phyloP scores from a whole-genome alignment of 2,888 invertebrate species.

The Drosophila greeni region DNA sequence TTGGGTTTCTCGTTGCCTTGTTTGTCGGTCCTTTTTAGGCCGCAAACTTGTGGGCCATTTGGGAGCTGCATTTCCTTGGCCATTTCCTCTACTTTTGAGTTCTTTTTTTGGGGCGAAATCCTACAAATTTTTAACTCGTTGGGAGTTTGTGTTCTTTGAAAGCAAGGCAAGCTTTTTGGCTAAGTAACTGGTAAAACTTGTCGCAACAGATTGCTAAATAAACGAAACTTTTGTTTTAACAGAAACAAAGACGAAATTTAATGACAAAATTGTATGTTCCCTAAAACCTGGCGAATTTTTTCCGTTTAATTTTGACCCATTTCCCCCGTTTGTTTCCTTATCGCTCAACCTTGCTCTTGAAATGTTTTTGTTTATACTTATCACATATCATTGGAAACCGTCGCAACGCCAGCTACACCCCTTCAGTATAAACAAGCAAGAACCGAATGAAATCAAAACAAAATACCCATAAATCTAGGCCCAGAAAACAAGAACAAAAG shows the following conservation, averaged over 20 bases:
- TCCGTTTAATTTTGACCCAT: not conserved
- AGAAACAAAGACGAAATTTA: not conserved
- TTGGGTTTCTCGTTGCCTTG: not conserved
- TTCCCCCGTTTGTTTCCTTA: slow-evolving; percentile 4
- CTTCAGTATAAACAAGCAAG: not conserved
- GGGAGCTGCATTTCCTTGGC: slow-evolving; percentile 16
- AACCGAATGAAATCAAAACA: slow-evolving; percentile 30
- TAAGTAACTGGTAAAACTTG: not conserved
- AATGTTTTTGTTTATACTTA: slow-evolving; percentile 12
- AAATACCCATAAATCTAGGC: slow-evolving; percentile 30
- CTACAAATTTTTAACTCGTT: slow-evolving; percentile 17
- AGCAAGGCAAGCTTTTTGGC: not conserved
- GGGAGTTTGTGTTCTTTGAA: not conserved
- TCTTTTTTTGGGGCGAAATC: not conserved
- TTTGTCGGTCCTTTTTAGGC: slow-evolving; percentile 6
- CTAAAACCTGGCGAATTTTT: not conserved
- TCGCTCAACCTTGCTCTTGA: slow-evolving; percentile 25
- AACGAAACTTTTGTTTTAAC: not conserved
- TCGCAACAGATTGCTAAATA: not conserved
- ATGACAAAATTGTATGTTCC: not conserved
- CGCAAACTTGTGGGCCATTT: slow-evolving; percentile 33
- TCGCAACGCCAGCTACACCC: not conserved
- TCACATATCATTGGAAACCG: slow-evolving; percentile 2
- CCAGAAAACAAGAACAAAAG: not conserved
- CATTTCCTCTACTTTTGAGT: slow-evolving; percentile 2